Evolutionary conservation across 2,113 vertebrate genomes (phyloP).

Genomic region (Dryoscopus gambensis): DNA sequence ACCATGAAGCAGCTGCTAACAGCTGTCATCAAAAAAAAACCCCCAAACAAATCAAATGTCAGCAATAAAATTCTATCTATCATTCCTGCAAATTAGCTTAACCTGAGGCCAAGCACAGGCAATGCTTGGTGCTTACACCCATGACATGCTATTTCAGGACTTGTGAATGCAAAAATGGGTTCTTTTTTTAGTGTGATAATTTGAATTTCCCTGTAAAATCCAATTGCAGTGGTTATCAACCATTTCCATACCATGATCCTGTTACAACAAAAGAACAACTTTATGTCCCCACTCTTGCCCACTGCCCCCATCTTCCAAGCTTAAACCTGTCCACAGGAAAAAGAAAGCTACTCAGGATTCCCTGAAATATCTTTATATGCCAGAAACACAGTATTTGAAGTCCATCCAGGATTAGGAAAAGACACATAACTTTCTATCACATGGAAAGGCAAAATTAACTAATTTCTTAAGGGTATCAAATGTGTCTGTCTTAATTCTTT

Average conservation of each 20-base stretch:
- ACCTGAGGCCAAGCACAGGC: slow-evolving; percentile 47
- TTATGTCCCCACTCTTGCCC: background rate
- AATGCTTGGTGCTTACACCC: background rate
- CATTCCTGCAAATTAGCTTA: slow-evolving; percentile 46
- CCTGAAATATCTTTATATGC: background rate
- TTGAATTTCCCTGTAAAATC: slow-evolving; percentile 6
- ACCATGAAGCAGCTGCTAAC: slow-evolving; percentile 32
- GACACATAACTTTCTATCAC: background rate
- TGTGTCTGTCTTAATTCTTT: background rate
- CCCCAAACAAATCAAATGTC: background rate
- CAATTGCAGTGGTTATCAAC: background rate
- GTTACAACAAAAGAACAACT: background rate
- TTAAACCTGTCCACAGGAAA: background rate
- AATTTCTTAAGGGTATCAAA: background rate
- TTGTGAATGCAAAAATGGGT: background rate
- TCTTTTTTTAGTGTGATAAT: slow-evolving; percentile 31
- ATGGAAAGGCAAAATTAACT: background rate
- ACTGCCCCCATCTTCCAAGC: background rate
- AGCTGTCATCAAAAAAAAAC: slow-evolving; percentile 12
- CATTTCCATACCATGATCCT: background rate
- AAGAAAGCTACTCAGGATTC: background rate
- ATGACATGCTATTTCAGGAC: slow-evolving; percentile 36
- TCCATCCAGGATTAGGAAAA: background rate
- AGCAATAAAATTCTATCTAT: slow-evolving; percentile 48
- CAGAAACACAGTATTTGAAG: background rate